Evolutionary conservation across 53 echinoderm and acorn worm genomes (phyloP), one percentile per base, ranked within the genome.

Genomic region (Paracentrotus lividus): DNA sequence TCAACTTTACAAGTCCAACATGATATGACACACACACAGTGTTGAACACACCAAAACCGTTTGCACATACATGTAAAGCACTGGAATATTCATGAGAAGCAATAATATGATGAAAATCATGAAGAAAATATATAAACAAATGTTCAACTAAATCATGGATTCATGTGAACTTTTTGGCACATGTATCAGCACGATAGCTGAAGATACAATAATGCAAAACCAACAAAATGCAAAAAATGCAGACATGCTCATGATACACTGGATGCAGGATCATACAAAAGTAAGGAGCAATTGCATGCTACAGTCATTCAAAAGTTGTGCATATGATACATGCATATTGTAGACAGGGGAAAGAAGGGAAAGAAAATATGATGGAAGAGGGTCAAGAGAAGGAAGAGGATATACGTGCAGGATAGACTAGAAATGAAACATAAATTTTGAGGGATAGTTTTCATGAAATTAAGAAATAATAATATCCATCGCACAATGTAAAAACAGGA

Each of bases 131-230:
- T 45, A 4, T 24, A n/a, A 47, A 47, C 33, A 12, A 81, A 24
- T 78, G 47, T 14, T 47, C n/a, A 49, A 76, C 36, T 40, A 16
- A 12, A 81, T 4, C 10, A n/a, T 13, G 27, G 26, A 81, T 44
- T 47, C 47, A n/a, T 24, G 81, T 13, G 5, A 36, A 23, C 26
- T 45, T 12, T 45, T 47, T 45, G 57, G 57, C 57, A 15, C 7
- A 45, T n/a, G n/a, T 81, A 81, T 81, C n/a, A 81, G 5, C 81
- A 81, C 7, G 12, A 81, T 81, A 81, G 10, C 26, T 27, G 45
- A 81, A 47, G 81, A 81, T 81, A 33, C 45, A n/a, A n/a, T n/a
- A n/a, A 81, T 47, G 81, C 81, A 49, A 81, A 47, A 81, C 26
- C 49, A n/a, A 47, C 44, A 81, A 26, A 47, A 81, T 81, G 81